Base-by-base conservation (phyloP, 2,113 vertebrate species). In the Dendropsophus ebraccatus region DNA sequence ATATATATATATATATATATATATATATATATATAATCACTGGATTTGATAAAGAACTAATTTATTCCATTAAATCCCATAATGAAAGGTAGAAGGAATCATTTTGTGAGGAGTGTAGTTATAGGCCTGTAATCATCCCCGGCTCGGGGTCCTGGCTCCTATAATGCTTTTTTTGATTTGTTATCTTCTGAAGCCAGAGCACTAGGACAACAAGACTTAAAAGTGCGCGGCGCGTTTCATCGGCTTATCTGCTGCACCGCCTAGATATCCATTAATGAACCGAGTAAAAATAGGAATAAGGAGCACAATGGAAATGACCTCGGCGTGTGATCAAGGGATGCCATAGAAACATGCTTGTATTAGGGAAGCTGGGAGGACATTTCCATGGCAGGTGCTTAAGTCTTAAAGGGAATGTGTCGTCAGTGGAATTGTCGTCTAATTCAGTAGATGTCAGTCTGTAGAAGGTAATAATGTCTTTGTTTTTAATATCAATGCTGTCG, bases 161-260 rank as follows among this genome's bases (percentile, higher is more conserved):
- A 32, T 7, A 21, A 78, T 37, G 30, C 16, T 78, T 32, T 56
- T n/a, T 35, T 32, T 78, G 49, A 78, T 78, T 54, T 78, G 49
- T 35, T 78, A 54, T 56, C 75, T 54, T 56, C 28, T 35, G 14
- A n/a, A 35, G 12, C 50, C 75, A 78, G 75, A 54, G 47, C 32
- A 11, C 32, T 78, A 56, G 49, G 50, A 54, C 50, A 76, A 25
- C 73, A 56, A 17, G 32, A n/a, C 17, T 78, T 41, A 78, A 56
- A 56, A 21, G 16, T 21, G 28, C 16, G 13, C 28, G 49, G 37
- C 19, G 16, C 17, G 10, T n/a, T 32, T 35, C 9, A 78, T 30
- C 28, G 0, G 50, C 75, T 78, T 78, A 78, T 56, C 50, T 54
- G 30, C 52, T 13, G 16, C 65, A 17, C 74, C 8, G 47, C 5